These are phyloP conservation scores for Sericinus montela DNA, from an alignment of 2,888 invertebrate species.

Conservation along the genomic window DNA sequence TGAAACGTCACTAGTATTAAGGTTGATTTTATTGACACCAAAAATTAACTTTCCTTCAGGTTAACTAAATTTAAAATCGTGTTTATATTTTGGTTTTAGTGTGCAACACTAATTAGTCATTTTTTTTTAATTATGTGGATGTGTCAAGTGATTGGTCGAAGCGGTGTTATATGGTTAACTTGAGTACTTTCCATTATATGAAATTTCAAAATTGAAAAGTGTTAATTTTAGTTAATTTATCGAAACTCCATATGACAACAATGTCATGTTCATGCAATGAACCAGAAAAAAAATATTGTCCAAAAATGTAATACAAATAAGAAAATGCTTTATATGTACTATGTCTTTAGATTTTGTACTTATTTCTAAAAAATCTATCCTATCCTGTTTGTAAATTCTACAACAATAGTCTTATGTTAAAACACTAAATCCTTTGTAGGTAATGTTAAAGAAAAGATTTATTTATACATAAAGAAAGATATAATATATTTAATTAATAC, in stretches of 20 bases:
- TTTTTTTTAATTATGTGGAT: constrained; percentile 17
- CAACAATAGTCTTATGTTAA: not conserved
- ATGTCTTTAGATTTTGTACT: constrained; percentile 10
- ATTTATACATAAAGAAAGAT: constrained; percentile 44
- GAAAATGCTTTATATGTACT: constrained; percentile 5
- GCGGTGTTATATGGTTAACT: constrained; percentile 6
- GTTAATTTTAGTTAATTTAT: not conserved
- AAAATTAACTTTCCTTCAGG: constrained; percentile 29
- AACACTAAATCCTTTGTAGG: constrained; percentile 5
- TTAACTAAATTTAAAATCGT: constrained; percentile 27
- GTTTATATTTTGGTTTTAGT: constrained; percentile 28
- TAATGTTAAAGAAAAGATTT: constrained; percentile 32
- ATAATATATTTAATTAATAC: constrained; percentile 50
- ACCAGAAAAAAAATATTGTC: constrained; percentile 17
- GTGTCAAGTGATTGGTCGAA: constrained; percentile 14
- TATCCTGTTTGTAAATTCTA: not conserved
- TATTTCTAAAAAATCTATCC: constrained; percentile 11
- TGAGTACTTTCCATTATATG: not conserved
- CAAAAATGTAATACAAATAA: constrained; percentile 7
- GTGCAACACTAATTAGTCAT: constrained; percentile 32
- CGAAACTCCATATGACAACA: not conserved
- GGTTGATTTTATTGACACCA: constrained; percentile 31
- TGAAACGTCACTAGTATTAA: constrained; percentile 22
- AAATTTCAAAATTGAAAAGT: not conserved
- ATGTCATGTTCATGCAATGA: constrained; percentile 13